A percentile compares a stretch with the other conserved stretches of the same genome.
These are phyloP conservation scores for Eilema griseolum DNA, from an alignment of 2,888 invertebrate species.

Conservation along the genomic window DNA sequence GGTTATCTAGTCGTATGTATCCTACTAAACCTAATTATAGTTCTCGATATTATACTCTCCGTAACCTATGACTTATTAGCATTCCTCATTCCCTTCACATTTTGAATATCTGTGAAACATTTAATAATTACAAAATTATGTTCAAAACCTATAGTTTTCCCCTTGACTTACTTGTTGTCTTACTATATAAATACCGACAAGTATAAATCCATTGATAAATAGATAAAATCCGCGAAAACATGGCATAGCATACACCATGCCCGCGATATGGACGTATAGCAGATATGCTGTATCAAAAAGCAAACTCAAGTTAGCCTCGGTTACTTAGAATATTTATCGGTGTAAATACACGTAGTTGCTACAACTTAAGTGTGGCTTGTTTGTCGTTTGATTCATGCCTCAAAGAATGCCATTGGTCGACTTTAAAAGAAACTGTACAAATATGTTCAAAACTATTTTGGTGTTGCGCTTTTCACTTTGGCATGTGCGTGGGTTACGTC, in stretches of 20 bases:
- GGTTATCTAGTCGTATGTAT: background rate
- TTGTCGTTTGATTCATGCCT: constrained; percentile 55
- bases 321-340: constrained; percentile 71
- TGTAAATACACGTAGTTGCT: constrained; percentile 47
- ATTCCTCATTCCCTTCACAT: background rate
- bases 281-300: constrained; percentile 71
- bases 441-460: constrained; percentile 34
- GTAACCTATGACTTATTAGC: background rate
- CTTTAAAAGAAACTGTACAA: constrained; percentile 39
- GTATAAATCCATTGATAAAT: constrained; percentile 43
- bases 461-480: constrained; percentile 32
- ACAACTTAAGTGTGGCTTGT: constrained; percentile 47
- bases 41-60: background rate
- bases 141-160: background rate
- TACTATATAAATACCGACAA: constrained; percentile 32
- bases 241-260: constrained; percentile 44
- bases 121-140: background rate
- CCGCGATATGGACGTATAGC: constrained; percentile 47
- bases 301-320: constrained; percentile 70
- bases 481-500: constrained; percentile 6
- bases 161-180: constrained; percentile 23
- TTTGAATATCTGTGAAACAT: background rate
- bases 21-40: background rate
- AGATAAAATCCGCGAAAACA: constrained; percentile 54
- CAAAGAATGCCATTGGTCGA: constrained; percentile 41